A percentile compares a stretch with the other conserved stretches of the same genome.
These are phyloP conservation scores for Cariama cristata DNA, from an alignment of 2,113 vertebrate genomes.

Conservation along the genomic window DNA sequence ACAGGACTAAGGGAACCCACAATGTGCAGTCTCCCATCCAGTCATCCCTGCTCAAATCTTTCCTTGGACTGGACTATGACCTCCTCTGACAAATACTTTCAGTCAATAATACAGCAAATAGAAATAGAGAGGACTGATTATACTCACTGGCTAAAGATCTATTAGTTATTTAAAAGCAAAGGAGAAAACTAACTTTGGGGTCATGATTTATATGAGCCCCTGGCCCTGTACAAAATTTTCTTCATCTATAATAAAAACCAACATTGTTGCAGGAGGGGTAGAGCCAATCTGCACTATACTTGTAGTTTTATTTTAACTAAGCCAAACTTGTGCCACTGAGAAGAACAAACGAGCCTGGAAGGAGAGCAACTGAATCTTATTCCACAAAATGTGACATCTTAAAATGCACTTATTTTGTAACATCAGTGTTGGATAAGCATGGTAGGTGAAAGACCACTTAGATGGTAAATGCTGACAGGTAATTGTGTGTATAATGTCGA, in stretches of 20 bases:
- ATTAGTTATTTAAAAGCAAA: background rate
- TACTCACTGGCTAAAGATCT: background rate
- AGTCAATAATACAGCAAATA: constrained; percentile 4
- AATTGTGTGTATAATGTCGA: background rate
- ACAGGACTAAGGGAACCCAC: background rate
- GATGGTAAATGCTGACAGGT: background rate
- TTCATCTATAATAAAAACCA: background rate
- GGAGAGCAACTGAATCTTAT: background rate
- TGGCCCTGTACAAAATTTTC: background rate
- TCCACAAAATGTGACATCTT: background rate
- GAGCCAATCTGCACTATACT: background rate
- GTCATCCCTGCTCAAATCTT: background rate
- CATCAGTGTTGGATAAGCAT: background rate
- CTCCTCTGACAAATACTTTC: constrained; percentile 18
- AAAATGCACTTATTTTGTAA: background rate
- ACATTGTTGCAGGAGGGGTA: background rate
- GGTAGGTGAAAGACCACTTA: background rate
- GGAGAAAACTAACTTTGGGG: background rate
- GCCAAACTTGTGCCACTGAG: background rate
- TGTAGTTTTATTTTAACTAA: constrained; percentile 6
- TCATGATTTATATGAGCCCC: background rate
- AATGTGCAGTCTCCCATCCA: background rate
- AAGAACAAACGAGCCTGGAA: background rate
- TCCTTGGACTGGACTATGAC: background rate
- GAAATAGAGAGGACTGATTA: background rate